phyloP scores from a whole-genome alignment of 2,888 invertebrate species.

The Polyploca ridens region DNA sequence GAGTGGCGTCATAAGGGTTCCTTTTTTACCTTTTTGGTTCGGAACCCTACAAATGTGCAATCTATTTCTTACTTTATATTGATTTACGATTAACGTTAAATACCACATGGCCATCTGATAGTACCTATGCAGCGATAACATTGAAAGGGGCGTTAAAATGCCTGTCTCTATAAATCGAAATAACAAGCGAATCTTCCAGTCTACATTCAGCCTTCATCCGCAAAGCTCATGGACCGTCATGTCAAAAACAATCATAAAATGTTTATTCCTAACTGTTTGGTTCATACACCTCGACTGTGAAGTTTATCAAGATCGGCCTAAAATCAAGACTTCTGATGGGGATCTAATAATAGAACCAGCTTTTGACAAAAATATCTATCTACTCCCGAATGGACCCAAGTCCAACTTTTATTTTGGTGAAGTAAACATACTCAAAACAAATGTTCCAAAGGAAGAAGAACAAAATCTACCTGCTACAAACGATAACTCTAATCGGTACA shows the following conservation, averaged over 20 bases:
- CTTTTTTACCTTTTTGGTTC: too few relatives aligned
- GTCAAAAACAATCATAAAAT: slow-evolving; percentile 47
- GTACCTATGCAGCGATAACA: not conserved
- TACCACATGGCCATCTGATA: not conserved
- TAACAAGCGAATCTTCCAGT: not conserved
- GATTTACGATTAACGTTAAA: too few relatives aligned
- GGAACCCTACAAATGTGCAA: too few relatives aligned
- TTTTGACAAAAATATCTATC: slow-evolving; percentile 90
- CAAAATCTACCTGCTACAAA: slow-evolving; percentile 25
- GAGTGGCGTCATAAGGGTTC: too few relatives aligned
- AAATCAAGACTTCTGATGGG: slow-evolving; percentile 87
- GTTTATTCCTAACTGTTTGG: slow-evolving; percentile 47
- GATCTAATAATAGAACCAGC: slow-evolving; percentile 92
- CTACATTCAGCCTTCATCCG: not conserved
- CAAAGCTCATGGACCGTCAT: slow-evolving; percentile 46
- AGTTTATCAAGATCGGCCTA: slow-evolving; percentile 86
- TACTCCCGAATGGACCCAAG: slow-evolving; percentile 88
- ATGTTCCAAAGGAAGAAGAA: slow-evolving; percentile 51
- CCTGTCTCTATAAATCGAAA: not conserved
- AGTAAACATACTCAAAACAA: slow-evolving; percentile 84
- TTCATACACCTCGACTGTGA: slow-evolving; percentile 58
- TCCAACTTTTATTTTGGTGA: slow-evolving; percentile 88
- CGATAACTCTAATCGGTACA: slow-evolving; percentile 35
- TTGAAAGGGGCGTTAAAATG: not conserved
- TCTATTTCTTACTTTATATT: too few relatives aligned